Evolutionary conservation across 2,113 vertebrate genomes (phyloP).

Genomic region (Pleuronectes platessa): DNA sequence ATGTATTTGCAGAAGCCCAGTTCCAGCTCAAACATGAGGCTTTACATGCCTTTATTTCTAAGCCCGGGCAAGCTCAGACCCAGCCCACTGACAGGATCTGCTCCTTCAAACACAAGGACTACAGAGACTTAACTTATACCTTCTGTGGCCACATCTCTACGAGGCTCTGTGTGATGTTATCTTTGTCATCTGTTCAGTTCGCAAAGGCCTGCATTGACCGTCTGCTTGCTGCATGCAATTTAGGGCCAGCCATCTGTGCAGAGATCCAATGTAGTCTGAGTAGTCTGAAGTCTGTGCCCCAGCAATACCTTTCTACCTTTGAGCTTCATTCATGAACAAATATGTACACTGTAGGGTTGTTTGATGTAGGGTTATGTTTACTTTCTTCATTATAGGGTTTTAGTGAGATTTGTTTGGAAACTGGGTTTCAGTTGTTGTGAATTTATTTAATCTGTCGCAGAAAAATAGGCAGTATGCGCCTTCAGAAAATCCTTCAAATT

Average conservation of each 20-base stretch:
- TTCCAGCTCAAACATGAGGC: neutral
- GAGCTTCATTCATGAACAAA: neutral
- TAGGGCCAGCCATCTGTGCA: neutral
- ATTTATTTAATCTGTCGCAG: too few relatives aligned
- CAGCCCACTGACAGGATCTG: neutral
- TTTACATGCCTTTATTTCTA: neutral
- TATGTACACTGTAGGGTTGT: too few relatives aligned
- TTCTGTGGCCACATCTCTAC: neutral
- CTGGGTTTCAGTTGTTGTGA: too few relatives aligned
- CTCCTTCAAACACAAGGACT: neutral
- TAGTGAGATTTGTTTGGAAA: too few relatives aligned
- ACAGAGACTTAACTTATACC: neutral
- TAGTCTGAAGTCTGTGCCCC: neutral
- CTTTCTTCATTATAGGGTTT: too few relatives aligned
- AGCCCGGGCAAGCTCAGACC: neutral
- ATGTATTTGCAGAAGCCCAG: neutral
- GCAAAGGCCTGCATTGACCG: neutral
- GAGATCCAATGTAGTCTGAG: neutral
- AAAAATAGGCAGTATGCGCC: too few relatives aligned
- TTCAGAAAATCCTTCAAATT: too few relatives aligned
- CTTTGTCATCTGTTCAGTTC: neutral
- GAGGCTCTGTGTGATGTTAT: neutral
- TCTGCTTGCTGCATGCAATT: neutral
- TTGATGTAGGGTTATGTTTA: too few relatives aligned
- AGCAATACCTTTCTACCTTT: neutral